Evolutionary conservation across 2,113 vertebrate species (phyloP), one percentile per base, ranked within the genome.

Genomic region (Poeciliopsis prolifica): DNA sequence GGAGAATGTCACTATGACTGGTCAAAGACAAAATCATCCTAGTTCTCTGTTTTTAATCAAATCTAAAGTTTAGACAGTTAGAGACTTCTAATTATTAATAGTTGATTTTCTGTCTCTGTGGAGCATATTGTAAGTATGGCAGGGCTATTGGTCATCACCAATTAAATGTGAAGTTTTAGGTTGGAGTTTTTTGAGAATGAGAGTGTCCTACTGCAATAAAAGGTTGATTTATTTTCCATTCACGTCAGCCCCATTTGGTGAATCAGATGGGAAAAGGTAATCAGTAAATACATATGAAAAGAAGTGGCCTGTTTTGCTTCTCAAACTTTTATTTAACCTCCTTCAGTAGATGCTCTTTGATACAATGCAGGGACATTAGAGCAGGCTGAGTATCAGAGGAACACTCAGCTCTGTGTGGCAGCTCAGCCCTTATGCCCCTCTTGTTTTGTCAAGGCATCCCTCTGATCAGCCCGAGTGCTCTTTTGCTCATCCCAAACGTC

Each of bases 401-500:
- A 72, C 58, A 48, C 72, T 64, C 69, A 11, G 5, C 68, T 19
- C 29, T 63, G 14, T 35, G 61, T n/a, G 10, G 64, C 29, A 62
- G 62, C 33, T 19, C 40, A 48, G 68, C 74, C 61, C 61, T 48
- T 22, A 68, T 70, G 65, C 35, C 58, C 58, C 68, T 71, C 68
- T 71, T 63, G 68, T 86, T 60, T 58, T 51, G 64, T 74, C 77
- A 70, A 81, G 83, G 77, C 67, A 31, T 69, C 30, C 64, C 67
- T 74, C 61, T 85, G 82, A 85, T 85, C 71, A 79, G 80, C 69
- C 69, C 15, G 37, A 89, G 89, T 77, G 73, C 77, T 61, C 77
- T 76, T 79, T 64, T 75, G 72, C 35, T 68, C 1, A 4, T 79
- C 69, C 79, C 78, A 28, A 62, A 72, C 71, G 65, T 83, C 76